Base-by-base conservation (phyloP, 1,140 invertebrate species). In the Mamestra configurata region DNA sequence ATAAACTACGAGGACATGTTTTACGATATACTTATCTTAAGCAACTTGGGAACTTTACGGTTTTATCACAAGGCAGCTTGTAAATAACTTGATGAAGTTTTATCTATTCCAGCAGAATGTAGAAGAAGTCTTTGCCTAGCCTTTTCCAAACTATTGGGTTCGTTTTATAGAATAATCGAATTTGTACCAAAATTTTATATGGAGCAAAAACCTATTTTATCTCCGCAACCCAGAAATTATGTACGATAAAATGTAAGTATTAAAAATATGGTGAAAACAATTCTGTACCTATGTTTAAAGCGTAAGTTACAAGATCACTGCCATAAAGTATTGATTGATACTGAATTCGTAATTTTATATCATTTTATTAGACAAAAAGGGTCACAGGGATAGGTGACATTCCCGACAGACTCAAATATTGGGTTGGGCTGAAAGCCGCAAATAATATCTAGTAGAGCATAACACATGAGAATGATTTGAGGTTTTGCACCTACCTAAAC, bases 21-120 rank as follows among this genome's bases (percentile, higher is more conserved):
- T 64, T 64, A 64, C 59, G 35, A 64, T 40, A 20, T 64, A 40
- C 35, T 37, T 37, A 64, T 40, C 31, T 64, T 20, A 31, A 64
- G 59, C 35, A 10, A 22, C 59, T 40, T 40, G 31, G 31, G 10
- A 64, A 40, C n/a, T 40, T 64, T 64, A 64, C 20, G 35, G 35
- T 31, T 64, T 11, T 64, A 40, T 64, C 59, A 20, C 59, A 10
- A 64, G 35, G 35, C 27, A 37, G n/a, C 4, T 35, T 22, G 27
- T 22, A 53, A 22, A 27, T 37, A 61, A 35, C 27, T 35, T 61
- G 18, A 0, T 7, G 18, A 64, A 64, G n/a, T 40, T 40, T 40
- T 43, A 43, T 49, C 43, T 49, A n/a, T 15, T 1, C 15, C 13
- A n/a, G 15, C 43, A 49, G 13, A n/a, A n/a, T 4, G 5, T n/a